A percentile compares a stretch with the other conserved stretches of the same genome.
Conservation (phyloP, 2,888 invertebrate species). For the Portevinia maculata region DNA sequence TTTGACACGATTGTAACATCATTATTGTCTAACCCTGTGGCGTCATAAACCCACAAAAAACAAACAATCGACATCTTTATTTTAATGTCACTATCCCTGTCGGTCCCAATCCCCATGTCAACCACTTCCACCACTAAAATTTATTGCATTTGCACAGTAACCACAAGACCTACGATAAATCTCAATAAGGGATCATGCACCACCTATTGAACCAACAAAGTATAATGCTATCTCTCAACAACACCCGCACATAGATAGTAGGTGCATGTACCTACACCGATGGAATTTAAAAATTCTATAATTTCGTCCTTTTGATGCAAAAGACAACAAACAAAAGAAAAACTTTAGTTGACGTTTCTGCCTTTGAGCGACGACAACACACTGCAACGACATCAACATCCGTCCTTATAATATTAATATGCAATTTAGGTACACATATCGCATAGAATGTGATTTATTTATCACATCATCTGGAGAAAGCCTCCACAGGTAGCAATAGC, state of each 20-base stretch:
- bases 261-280: constrained; percentile 14
- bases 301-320: constrained; percentile 61
- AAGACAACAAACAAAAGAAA: constrained; percentile 24
- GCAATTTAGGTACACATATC: constrained; percentile 67
- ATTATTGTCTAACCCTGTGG: not conserved
- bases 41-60: constrained; percentile 15
- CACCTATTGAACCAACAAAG: constrained; percentile 25
- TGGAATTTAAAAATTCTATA: constrained; percentile 38
- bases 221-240: constrained; percentile 35
- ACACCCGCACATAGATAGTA: constrained; percentile 40
- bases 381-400: constrained; percentile 65
- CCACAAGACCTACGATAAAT: constrained; percentile 57
- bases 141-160: constrained; percentile 54
- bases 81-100: constrained; percentile 4
- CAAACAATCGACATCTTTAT: constrained; percentile 35
- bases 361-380: constrained; percentile 50
- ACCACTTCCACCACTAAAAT: constrained; percentile 26
- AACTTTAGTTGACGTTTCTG: constrained; percentile 48
- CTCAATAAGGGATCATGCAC: constrained; percentile 43
- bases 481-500: constrained; percentile 39
- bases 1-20: not conserved
- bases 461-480: constrained; percentile 67
- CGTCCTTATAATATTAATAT: constrained; percentile 71
- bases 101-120: constrained; percentile 33
- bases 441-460: constrained; percentile 74